Evolutionary conservation across 2,888 invertebrate species (phyloP).

Genomic region (Amiota minor): DNA sequence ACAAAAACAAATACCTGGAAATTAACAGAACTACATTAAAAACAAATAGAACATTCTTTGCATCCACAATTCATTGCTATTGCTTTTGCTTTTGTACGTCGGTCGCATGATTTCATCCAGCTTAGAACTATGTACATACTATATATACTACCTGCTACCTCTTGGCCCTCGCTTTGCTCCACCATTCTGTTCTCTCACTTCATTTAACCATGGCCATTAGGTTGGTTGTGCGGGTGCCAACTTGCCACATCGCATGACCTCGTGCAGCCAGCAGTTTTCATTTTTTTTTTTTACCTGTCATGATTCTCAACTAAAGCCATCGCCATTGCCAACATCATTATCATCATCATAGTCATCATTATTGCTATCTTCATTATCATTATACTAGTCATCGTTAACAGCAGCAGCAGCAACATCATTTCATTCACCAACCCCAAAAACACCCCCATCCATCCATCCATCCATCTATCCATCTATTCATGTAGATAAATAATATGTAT

Average conservation of each 20-base stretch:
- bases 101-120: constrained; percentile 39
- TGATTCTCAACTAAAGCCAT: neutral
- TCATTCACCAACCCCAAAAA: constrained; percentile 10
- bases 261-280: constrained; percentile 9
- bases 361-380: constrained; percentile 13
- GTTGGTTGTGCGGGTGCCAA: constrained; percentile 2
- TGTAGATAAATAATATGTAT: no score
- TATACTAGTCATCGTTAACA: constrained; percentile 3
- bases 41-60: neutral
- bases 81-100: neutral
- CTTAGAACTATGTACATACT: constrained; percentile 18
- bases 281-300: neutral
- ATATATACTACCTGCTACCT: neutral
- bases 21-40: no score
- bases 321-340: neutral
- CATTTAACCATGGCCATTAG: constrained; percentile 3
- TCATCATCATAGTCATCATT: neutral
- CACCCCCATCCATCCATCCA: neutral
- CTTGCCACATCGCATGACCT: constrained; percentile 1
- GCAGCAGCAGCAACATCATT: constrained; percentile 30
- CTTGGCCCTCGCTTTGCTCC: neutral
- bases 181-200: neutral
- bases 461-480: neutral
- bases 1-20: no score
- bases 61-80: constrained; percentile 18